Percentiles rank a stretch among this genome's conserved stretches.
Evolutionary conservation across 2,797 vertebrate genomes (phyloP).

Genomic region (Arrhamphus sclerolepis): DNA sequence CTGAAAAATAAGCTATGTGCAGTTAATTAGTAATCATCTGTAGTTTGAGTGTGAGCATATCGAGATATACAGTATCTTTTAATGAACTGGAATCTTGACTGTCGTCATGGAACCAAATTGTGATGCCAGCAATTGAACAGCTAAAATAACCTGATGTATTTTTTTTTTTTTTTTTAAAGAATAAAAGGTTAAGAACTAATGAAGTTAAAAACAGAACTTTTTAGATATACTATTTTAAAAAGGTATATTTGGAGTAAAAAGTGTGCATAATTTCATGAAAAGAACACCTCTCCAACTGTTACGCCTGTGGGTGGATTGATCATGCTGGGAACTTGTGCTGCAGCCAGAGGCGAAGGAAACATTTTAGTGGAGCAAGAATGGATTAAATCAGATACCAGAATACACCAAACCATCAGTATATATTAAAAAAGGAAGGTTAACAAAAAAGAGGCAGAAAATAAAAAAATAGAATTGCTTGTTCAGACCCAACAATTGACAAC

Average conservation of each 20-base stretch:
- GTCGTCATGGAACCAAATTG: too few species aligned
- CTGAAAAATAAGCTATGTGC: too few species aligned
- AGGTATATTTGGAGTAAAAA: background rate
- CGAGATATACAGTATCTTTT: too few species aligned
- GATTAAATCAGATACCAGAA: background rate
- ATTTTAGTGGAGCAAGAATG: conserved; percentile 2
- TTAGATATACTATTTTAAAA: background rate
- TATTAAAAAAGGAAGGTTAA: background rate
- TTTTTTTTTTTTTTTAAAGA: too few species aligned
- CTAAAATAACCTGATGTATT: background rate
- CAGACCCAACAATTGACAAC: too few species aligned
- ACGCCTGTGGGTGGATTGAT: conserved; percentile 6
- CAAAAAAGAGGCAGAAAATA: too few species aligned
- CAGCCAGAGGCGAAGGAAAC: background rate
- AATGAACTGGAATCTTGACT: too few species aligned
- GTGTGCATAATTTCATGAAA: conserved; percentile 1
- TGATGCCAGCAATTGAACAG: too few species aligned
- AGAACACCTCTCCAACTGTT: conserved; percentile 1
- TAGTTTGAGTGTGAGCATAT: too few species aligned
- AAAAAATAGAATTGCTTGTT: too few species aligned
- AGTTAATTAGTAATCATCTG: too few species aligned
- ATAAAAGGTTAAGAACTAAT: background rate
- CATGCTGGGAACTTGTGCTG: background rate
- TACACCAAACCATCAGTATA: too few species aligned
- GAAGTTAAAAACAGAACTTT: background rate